These are phyloP conservation scores for Hylyphantes graminicola DNA, from an alignment of 1,140 invertebrate genomes.

Conservation along the genomic window DNA sequence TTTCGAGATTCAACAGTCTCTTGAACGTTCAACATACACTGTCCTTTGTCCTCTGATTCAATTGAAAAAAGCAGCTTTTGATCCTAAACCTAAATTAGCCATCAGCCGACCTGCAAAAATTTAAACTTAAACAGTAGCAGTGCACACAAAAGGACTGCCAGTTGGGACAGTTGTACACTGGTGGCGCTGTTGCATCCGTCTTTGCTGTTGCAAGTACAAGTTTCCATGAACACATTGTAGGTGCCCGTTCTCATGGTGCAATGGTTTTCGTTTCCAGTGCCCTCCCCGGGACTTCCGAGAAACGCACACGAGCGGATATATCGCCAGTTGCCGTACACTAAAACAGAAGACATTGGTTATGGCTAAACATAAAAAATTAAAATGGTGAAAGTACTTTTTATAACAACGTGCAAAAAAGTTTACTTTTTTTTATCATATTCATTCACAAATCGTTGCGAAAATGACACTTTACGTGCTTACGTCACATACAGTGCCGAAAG, in stretches of 20 bases:
- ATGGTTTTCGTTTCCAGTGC: conserved; percentile 84
- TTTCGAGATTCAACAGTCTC: too few relatives aligned
- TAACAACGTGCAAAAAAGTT: too few relatives aligned
- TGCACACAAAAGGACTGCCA: neutral
- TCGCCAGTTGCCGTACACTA: conserved; percentile 90
- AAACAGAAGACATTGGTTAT: conserved; percentile 19
- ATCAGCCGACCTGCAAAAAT: neutral
- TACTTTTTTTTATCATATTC: too few relatives aligned
- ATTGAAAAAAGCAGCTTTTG: too few relatives aligned
- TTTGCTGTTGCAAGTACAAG: conserved; percentile 90
- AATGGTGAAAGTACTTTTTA: too few relatives aligned
- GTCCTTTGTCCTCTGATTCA: too few relatives aligned
- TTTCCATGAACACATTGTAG: conserved; percentile 75
- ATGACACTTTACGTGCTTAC: too few relatives aligned
- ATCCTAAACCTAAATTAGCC: neutral
- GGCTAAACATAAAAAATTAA: neutral
- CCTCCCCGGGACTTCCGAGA: conserved; percentile 88
- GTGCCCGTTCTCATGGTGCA: conserved; percentile 86
- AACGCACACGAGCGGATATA: conserved; percentile 90
- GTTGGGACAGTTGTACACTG: neutral
- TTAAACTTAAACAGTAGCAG: conserved; percentile 31
- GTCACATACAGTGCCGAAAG: too few relatives aligned
- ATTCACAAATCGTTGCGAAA: too few relatives aligned
- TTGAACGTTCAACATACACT: too few relatives aligned
- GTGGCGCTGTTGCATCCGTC: conserved; percentile 82